Evolutionary conservation across 2,797 vertebrate genomes (phyloP).

Genomic region (Phalloptychus januarius): DNA sequence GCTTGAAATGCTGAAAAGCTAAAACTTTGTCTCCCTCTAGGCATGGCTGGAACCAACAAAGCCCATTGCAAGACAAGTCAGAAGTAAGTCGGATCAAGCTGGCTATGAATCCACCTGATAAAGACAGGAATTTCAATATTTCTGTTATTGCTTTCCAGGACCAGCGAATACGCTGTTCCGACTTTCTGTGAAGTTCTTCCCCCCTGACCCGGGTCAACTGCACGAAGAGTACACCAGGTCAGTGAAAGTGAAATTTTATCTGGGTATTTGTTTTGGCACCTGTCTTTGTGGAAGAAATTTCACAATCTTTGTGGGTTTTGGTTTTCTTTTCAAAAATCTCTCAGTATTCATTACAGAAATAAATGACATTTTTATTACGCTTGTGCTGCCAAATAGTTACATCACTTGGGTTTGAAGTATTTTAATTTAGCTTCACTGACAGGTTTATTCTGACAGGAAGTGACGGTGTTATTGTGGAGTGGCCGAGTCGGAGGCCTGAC

Average conservation of each 20-base stretch:
- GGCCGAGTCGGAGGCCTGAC: neutral
- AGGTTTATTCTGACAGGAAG: neutral
- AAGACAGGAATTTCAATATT: constrained; percentile 14
- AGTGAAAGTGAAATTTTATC: constrained; percentile 49
- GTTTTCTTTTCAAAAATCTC: neutral
- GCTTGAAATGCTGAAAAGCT: constrained; percentile 4
- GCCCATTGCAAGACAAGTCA: constrained; percentile 89
- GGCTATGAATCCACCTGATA: constrained; percentile 1
- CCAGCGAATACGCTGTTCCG: constrained; percentile 89
- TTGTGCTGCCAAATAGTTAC: neutral
- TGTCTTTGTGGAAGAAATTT: constrained; percentile 18
- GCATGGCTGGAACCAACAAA: constrained; percentile 97
- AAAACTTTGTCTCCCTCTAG: constrained; percentile 73
- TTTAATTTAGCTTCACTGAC: neutral
- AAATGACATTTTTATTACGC: neutral
- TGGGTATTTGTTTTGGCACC: constrained; percentile 37
- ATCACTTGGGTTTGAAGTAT: neutral
- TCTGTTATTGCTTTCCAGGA: constrained; percentile 77
- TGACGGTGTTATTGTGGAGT: neutral
- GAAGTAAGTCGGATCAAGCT: constrained; percentile 84
- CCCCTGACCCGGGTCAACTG: constrained; percentile 96
- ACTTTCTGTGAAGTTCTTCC: constrained; percentile 97
- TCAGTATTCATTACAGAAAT: neutral
- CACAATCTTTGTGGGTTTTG: constrained; percentile 10
- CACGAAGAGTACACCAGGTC: constrained; percentile 96